Base-by-base conservation (phyloP, 2,888 invertebrate genomes). In the Teleogryllus oceanicus region DNA sequence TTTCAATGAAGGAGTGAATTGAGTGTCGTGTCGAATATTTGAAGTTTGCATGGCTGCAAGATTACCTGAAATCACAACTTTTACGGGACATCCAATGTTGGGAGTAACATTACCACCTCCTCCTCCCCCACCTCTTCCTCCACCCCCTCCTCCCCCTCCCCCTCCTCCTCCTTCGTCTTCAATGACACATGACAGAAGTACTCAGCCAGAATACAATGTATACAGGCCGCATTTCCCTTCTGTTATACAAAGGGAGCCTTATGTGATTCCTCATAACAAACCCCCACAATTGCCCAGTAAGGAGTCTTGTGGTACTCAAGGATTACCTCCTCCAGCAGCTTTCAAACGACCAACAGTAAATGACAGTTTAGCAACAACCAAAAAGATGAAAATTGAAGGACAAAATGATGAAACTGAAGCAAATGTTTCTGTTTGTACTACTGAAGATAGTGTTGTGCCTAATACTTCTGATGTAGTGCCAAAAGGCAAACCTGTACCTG, bases 121-220 rank as follows among this genome's bases (percentile, higher is more conserved):
- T n/a, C 62, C 62, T 18, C 62, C 62, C n/a, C 62, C 62, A 62
- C 62, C 62, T n/a, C 62, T 62, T 62, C 62, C 62, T 62, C 62
- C 62, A 13, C n/a, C n/a, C 4, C 62, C 62, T 18, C 62, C 62
- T 18, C 62, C 62, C n/a, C 62, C 62, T 18, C 62, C 62, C n/a
- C 62, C 62, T 18, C 62, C 62, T 18, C 62, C 62, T 62, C 62
- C 62, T 0, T 16, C 62, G n/a, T 62, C 62, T 18, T 62, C 62
- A 18, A n/a, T 62, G 62, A 62, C n/a, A 5, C 13, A 18, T 62
- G 62, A 62, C 13, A 37, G 37, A 37, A n/a, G 62, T 13, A 18
- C 62, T 62, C n/a, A 18, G 10, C 62, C 13, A 4, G n/a, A 13
- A 18, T n/a, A 13, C 13, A 62, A 13, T n/a, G n/a, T 62, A 5